Percentiles rank a stretch among this genome's conserved stretches.
Conservation (phyloP, 92 coral and sea anemone species). For the Galaxea fascicularis region DNA sequence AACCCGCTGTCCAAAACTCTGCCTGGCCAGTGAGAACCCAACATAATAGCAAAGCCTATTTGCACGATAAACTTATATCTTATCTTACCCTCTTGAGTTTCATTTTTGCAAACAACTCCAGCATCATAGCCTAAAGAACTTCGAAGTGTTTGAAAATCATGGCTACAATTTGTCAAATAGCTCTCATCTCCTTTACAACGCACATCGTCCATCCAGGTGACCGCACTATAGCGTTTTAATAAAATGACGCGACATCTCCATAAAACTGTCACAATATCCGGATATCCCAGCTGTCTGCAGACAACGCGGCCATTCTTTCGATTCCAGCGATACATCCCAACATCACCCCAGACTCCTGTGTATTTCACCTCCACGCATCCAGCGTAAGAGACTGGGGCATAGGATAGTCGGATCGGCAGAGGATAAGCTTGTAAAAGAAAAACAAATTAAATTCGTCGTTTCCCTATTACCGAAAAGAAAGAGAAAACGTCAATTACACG, state of each 20-base stretch:
- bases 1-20: too few species aligned
- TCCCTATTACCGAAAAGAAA: too few species aligned
- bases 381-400: constrained; percentile 62
- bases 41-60: too few species aligned
- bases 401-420: constrained; percentile 36
- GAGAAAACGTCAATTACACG: not conserved
- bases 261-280: constrained; percentile 50
- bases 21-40: too few species aligned
- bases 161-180: constrained; percentile 49
- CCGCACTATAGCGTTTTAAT: not conserved
- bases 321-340: constrained; percentile 65
- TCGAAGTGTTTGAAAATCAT: constrained; percentile 31
- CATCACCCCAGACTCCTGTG: constrained; percentile 82
- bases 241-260: constrained; percentile 12
- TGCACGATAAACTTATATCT: too few species aligned
- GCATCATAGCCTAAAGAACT: constrained; percentile 43
- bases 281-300: constrained; percentile 65
- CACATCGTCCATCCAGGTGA: constrained; percentile 65
- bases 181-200: constrained; percentile 69
- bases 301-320: constrained; percentile 62
- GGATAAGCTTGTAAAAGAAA: constrained; percentile 1
- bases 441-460: not conserved
- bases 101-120: constrained; percentile 68
- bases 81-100: constrained; percentile 48
- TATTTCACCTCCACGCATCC: constrained; percentile 72